Conservation (phyloP, 2,888 invertebrate species). For the Aphidius colemani region DNA sequence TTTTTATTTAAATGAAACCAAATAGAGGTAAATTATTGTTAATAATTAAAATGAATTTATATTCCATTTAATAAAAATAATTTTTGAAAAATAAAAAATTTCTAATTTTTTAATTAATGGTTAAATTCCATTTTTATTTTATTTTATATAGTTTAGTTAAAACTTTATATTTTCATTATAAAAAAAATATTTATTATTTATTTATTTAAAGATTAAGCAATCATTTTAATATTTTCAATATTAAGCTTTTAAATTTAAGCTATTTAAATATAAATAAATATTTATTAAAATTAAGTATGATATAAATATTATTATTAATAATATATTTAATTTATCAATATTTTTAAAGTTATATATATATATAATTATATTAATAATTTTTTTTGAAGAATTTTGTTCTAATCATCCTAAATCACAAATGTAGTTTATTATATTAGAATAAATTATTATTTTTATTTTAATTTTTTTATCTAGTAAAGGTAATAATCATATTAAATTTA, state of each 20-base stretch:
- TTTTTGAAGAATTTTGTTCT: conserved; percentile 59
- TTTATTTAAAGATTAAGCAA: conserved; percentile 28
- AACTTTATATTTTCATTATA: conserved; percentile 69
- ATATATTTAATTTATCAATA: conserved; percentile 48
- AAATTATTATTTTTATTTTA: conserved; percentile 55
- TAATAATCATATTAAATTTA: conserved; percentile 51
- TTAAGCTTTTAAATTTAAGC: conserved; percentile 43
- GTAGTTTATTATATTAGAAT: conserved; percentile 33
- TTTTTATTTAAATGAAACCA: conserved; percentile 65
- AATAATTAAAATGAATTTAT: conserved; percentile 66
- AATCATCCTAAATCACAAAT: conserved; percentile 61
- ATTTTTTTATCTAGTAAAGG: conserved; percentile 45
- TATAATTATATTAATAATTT: conserved; percentile 21
- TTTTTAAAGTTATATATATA: conserved; percentile 53
- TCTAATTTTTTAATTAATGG: conserved; percentile 68
- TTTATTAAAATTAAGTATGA: conserved; percentile 39
- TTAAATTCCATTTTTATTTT: conserved; percentile 62
- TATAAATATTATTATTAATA: conserved; percentile 54
- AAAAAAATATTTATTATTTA: conserved; percentile 54
- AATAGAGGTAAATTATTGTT: conserved; percentile 71
- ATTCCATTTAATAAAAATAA: conserved; percentile 62
- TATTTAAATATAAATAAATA: conserved; percentile 19
- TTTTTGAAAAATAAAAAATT: conserved; percentile 63
- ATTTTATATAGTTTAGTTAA: conserved; percentile 69
- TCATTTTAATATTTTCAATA: conserved; percentile 28